A percentile compares a stretch with the other conserved stretches of the same genome.
phyloP scores from a whole-genome alignment of 2,113 vertebrate species.

The Tiliqua scincoides region DNA sequence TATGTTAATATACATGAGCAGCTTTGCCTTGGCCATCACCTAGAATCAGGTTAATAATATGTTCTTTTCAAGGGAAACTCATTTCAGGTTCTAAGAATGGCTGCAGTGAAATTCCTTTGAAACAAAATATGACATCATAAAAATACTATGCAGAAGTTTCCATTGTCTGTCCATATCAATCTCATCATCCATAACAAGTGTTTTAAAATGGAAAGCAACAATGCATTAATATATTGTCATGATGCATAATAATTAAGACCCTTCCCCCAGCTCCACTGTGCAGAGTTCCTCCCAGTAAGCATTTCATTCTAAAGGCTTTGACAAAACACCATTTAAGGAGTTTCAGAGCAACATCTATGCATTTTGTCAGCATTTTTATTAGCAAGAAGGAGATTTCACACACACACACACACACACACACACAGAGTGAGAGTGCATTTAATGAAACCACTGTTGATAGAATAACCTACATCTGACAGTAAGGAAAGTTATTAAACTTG shows the following conservation, averaged over 20 bases:
- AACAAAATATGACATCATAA: conserved; percentile 68
- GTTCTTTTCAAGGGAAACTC: conserved; percentile 29
- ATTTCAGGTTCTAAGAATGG: conserved; percentile 29
- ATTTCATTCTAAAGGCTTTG: conserved; percentile 74
- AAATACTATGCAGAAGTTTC: conserved; percentile 33
- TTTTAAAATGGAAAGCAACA: conserved; percentile 74
- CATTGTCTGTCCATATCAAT: conserved; percentile 67
- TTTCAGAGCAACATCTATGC: conserved; percentile 68
- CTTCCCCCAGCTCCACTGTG: conserved; percentile 65
- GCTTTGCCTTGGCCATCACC: conserved; percentile 44
- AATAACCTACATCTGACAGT: conserved; percentile 20
- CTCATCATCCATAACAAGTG: conserved; percentile 68
- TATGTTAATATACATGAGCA: conserved; percentile 20
- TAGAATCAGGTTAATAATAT: conserved; percentile 20
- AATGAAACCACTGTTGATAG: conserved; percentile 58
- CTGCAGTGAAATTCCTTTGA: conserved; percentile 31
- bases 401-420: too few relatives aligned
- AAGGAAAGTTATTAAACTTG: conserved; percentile 40
- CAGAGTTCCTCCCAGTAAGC: conserved; percentile 74
- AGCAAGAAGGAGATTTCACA: conserved; percentile 35
- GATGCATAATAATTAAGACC: conserved; percentile 73
- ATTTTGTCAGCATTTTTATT: conserved; percentile 77
- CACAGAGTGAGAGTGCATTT: conserved; percentile 26
- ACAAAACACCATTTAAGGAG: conserved; percentile 75
- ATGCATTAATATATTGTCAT: conserved; percentile 73